phyloP scores from a whole-genome alignment of 2,113 vertebrate species.

The Sus scrofa region DNA sequence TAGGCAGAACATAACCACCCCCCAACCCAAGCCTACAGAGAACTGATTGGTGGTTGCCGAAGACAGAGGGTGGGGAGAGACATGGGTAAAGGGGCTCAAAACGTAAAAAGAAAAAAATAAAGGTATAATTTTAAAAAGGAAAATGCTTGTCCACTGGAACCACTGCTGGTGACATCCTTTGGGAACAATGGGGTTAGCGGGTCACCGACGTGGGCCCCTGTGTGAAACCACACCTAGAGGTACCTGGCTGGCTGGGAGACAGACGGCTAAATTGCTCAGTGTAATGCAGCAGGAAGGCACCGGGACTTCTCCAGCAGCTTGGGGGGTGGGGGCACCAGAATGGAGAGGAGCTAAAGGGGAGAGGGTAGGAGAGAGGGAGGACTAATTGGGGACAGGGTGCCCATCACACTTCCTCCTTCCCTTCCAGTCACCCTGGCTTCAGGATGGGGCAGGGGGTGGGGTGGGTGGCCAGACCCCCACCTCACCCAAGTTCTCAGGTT shows the following conservation, averaged over 20 bases:
- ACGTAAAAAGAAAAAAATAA: not conserved
- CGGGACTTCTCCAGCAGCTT: not conserved
- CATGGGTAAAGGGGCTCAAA: too few relatives aligned
- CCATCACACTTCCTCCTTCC: not conserved
- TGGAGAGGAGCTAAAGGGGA: not conserved
- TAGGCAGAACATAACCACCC: accelerated
- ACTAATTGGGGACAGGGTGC: too few relatives aligned
- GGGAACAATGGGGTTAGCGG: not conserved
- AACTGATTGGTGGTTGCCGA: not conserved
- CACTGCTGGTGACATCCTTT: not conserved
- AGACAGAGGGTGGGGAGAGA: not conserved
- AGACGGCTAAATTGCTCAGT: not conserved
- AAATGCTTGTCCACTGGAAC: not conserved
- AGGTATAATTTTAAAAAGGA: not conserved
- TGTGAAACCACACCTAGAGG: not conserved
- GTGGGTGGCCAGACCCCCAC: not conserved
- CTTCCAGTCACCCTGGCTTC: not conserved
- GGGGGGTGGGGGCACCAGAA: not conserved
- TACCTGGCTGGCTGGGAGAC: not conserved
- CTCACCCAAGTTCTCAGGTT: not conserved
- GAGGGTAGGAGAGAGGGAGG: not conserved
- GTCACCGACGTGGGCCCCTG: not conserved
- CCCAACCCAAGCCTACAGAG: not conserved
- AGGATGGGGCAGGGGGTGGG: not conserved
- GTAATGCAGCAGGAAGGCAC: not conserved